These are phyloP conservation scores for Atherinosoma microstoma DNA, from an alignment of 2,797 vertebrate species.

Conservation along the genomic window DNA sequence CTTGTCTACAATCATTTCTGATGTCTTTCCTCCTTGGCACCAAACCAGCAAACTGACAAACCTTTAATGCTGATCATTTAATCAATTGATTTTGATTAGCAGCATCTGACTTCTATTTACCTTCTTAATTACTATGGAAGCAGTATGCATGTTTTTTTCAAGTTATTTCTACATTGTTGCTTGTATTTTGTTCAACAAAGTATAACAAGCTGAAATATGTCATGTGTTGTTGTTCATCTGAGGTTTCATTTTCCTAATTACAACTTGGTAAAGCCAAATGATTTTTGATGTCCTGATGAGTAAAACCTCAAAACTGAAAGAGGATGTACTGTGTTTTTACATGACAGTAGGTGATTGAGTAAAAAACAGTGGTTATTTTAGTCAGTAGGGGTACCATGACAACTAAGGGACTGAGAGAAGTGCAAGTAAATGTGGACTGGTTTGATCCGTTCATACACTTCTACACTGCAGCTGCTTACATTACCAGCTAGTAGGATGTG, in stretches of 20 bases:
- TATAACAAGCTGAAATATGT: too few relatives aligned
- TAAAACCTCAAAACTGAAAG: background rate
- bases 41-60: too few relatives aligned
- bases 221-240: background rate
- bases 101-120: too few relatives aligned
- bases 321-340: background rate
- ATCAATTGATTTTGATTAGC: too few relatives aligned
- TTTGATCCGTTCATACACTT: slow-evolving; percentile 29
- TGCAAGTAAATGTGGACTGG: background rate
- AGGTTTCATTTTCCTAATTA: background rate
- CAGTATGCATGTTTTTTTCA: too few relatives aligned
- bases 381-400: slow-evolving; percentile 65
- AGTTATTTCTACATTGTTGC: too few relatives aligned
- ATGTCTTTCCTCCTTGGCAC: too few relatives aligned
- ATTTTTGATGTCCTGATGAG: background rate
- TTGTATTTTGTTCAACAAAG: background rate
- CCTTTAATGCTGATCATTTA: too few relatives aligned
- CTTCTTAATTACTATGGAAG: too few relatives aligned
- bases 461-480: slow-evolving; percentile 19
- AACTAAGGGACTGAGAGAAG: slow-evolving; percentile 39
- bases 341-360: slow-evolving; percentile 14
- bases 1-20: too few relatives aligned
- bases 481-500: slow-evolving; percentile 22
- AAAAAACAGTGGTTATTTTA: slow-evolving; percentile 58
- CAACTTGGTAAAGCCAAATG: background rate